phyloP scores from a whole-genome alignment of 2,113 vertebrate genomes.

The Ancistrus triradiatus region DNA sequence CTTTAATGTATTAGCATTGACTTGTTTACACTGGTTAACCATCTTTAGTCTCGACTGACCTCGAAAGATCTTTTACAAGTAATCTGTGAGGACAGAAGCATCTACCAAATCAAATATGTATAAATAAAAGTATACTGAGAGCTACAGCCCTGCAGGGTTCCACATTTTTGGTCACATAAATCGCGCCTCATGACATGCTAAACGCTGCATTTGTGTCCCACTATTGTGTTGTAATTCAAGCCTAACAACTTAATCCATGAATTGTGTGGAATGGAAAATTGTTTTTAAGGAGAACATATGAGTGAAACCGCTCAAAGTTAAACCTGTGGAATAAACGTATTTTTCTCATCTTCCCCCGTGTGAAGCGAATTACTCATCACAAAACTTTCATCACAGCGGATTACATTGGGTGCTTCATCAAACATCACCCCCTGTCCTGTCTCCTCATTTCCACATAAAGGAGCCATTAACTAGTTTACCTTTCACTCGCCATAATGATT shows the following conservation, averaged over 20 bases:
- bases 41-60: no score
- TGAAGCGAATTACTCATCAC: neutral
- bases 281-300: no score
- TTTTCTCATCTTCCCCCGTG: neutral
- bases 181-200: neutral
- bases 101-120: no score
- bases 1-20: no score
- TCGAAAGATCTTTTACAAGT: no score
- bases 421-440: neutral
- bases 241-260: no score
- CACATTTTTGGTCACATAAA: neutral
- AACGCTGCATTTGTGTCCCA: no score
- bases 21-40: no score
- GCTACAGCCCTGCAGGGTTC: neutral
- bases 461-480: neutral
- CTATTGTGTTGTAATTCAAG: no score
- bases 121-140: neutral
- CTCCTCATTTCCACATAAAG: slow-evolving; percentile 6
- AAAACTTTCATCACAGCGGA: neutral
- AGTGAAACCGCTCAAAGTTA: no score
- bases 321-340: neutral
- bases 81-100: no score
- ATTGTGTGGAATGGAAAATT: no score
- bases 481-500: neutral
- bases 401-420: neutral